Base-by-base conservation (phyloP, 1,140 invertebrate genomes). In the Zaprionus inermis region DNA sequence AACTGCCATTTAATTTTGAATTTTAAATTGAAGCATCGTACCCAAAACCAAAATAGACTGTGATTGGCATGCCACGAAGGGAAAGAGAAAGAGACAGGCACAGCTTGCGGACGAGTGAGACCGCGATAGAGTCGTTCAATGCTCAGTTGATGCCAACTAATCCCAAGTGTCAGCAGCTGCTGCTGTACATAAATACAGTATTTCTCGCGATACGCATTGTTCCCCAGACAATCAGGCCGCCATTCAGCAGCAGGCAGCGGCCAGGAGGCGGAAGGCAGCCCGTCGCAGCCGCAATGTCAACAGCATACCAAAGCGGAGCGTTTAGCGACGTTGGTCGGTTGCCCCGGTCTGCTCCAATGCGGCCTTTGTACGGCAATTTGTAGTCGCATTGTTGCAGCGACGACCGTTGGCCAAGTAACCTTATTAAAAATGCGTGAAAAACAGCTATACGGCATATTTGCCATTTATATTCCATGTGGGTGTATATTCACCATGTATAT, bases 281-380 rank as follows among this genome's bases (percentile, higher is more conserved):
- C 24, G 41, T 30, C 36, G 18, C 60, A 56, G 41, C 76, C 81
- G 41, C 76, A 83, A 54, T 83, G 81, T 68, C 77, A 84, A 77
- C 71, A 72, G 64, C 66, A 64, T 34, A 49, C 56, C 61, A 66
- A 67, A 61, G 30, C 61, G 41, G 30, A 57, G 58, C 67, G 54
- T 70, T 70, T 55, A 63, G 60, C 59, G 24, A 32, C 11, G 49
- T 44, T 49, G 54, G 46, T 32, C 10, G 30, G 7, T 0, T 10
- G 30, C 30, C 30, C 30, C 30, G 7, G 71, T 69, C 32, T 55
- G 70, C 18, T 28, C 11, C 54, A 30, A 59, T 20, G 24, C 16
- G 66, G 57, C 79, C 68, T 86, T 85, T 86, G 82, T 85, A 61
- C 61, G 36, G 67, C 79, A 86, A 86, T 86, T 88, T 86, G 83